A percentile compares a stretch with the other conserved stretches of the same genome.
phyloP scores from a whole-genome alignment of 2,113 vertebrate genomes.

The Eulemur macaco region DNA sequence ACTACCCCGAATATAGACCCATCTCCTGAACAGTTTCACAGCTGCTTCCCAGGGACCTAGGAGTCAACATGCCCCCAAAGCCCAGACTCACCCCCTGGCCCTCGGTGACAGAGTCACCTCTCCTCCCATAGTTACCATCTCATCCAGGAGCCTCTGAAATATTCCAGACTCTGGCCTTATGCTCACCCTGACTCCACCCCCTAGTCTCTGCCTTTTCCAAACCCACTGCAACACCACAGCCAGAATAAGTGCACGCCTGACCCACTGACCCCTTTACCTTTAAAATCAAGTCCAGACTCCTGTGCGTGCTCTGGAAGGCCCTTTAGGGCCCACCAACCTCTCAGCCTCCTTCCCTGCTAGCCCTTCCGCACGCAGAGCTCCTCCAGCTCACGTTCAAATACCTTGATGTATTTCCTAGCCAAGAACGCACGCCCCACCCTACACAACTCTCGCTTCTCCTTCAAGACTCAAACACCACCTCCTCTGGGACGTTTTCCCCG shows the following conservation, averaged over 20 bases:
- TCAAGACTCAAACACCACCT: not conserved
- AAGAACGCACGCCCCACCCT: not conserved
- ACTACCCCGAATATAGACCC: not conserved
- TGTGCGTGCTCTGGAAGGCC: not conserved
- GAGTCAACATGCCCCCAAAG: not conserved
- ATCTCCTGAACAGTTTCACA: not conserved
- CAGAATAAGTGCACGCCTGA: accelerated
- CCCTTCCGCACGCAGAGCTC: accelerated
- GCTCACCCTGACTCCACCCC: not conserved
- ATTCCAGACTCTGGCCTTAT: not conserved
- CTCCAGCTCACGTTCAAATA: not conserved
- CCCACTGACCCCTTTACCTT: not conserved
- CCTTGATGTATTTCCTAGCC: not conserved
- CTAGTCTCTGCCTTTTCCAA: not conserved
- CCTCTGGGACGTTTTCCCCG: not conserved
- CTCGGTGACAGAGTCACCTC: not conserved
- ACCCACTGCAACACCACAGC: not conserved
- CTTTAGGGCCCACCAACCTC: not conserved
- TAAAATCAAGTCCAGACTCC: not conserved
- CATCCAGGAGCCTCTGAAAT: not conserved
- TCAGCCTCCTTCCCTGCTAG: not conserved
- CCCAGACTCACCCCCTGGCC: accelerated
- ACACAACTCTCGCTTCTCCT: not conserved
- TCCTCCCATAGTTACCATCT: not conserved
- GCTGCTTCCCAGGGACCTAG: not conserved